Evolutionary conservation across 2,797 vertebrate genomes (phyloP).

Genomic region (Coranthus polyacanthus): DNA sequence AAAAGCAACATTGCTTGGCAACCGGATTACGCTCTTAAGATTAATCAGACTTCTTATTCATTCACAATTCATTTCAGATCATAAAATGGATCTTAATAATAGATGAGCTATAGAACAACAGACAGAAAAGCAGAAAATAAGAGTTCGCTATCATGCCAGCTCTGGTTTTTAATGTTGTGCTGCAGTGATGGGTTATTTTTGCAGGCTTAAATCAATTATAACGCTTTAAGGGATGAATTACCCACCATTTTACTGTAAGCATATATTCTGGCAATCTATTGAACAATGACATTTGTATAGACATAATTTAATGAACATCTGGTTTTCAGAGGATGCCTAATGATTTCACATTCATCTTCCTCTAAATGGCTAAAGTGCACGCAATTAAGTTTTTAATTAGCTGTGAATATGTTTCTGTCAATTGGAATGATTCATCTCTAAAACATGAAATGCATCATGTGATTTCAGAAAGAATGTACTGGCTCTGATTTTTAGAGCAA

Average conservation of each 20-base stretch:
- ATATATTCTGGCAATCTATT: conserved; percentile 82
- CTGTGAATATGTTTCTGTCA: conserved; percentile 87
- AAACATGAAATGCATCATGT: conserved; percentile 72
- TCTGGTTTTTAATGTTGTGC: conserved; percentile 56
- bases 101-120: conserved; percentile 63
- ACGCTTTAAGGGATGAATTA: conserved; percentile 77
- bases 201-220: conserved; percentile 76
- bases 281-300: conserved; percentile 83
- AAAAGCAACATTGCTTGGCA: conserved; percentile 62
- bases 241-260: conserved; percentile 78
- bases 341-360: conserved; percentile 88
- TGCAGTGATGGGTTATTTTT: conserved; percentile 69
- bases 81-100: conserved; percentile 73
- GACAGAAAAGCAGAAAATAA: conserved; percentile 56
- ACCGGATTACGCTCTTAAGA: conserved; percentile 65
- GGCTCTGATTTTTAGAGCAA: conserved; percentile 63
- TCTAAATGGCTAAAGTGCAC: conserved; percentile 88
- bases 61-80: conserved; percentile 64
- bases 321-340: conserved; percentile 87
- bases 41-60: conserved; percentile 70
- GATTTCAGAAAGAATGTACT: conserved; percentile 60
- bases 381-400: conserved; percentile 90
- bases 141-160: conserved; percentile 44
- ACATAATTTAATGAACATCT: conserved; percentile 89
- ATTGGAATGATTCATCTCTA: conserved; percentile 84